Percentiles rank a stretch among this genome's conserved stretches.
phyloP scores from a whole-genome alignment of 2,113 vertebrate species.

The Dolichallabes microphthalmus region DNA sequence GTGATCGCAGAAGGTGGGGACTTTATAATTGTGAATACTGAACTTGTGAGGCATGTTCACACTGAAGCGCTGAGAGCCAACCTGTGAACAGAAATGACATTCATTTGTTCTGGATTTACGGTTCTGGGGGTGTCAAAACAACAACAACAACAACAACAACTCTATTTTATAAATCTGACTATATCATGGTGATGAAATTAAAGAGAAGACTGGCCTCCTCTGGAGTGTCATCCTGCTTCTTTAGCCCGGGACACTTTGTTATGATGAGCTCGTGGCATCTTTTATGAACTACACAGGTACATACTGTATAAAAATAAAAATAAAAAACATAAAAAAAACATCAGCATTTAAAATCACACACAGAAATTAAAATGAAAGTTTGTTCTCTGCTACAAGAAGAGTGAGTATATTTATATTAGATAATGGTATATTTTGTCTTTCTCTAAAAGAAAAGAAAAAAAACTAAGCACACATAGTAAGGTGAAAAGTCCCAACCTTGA shows the following conservation, averaged over 20 bases:
- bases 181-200: not conserved
- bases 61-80: conserved; percentile 96
- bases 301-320: conserved; percentile 76
- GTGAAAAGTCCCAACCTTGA: conserved; percentile 86
- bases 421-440: not conserved
- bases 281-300: conserved; percentile 98
- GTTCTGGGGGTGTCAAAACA: not conserved
- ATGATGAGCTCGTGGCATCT: conserved; percentile 98
- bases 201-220: conserved; percentile 79
- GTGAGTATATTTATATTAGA: not conserved
- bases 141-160: not conserved
- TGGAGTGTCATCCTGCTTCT: conserved; percentile 91
- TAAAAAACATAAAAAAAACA: not conserved
- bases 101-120: not conserved
- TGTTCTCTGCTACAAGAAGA: not conserved
- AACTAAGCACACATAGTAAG: not conserved
- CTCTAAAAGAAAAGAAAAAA: conserved; percentile 6
- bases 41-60: conserved; percentile 99
- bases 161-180: not conserved
- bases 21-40: conserved; percentile 98
- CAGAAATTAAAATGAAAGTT: not conserved
- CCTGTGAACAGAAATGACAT: conserved; percentile 74
- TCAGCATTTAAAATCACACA: not conserved
- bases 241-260: conserved; percentile 95
- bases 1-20: conserved; percentile 98